Conservation (phyloP, 2,888 invertebrate genomes). For the Ophion obscuratus region DNA sequence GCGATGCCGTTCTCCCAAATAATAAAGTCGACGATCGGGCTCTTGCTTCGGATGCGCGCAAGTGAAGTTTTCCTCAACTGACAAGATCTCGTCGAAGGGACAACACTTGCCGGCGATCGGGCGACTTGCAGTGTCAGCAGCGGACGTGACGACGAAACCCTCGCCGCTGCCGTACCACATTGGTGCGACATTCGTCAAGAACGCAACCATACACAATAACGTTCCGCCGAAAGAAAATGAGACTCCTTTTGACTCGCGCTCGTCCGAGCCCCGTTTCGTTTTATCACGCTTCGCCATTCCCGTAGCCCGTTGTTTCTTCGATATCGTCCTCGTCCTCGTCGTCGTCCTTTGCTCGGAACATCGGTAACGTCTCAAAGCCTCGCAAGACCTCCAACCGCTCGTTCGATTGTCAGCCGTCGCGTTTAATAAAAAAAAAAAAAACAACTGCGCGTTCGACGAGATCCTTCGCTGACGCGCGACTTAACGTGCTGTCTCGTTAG, state of each 20-base stretch:
- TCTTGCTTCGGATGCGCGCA: constrained; percentile 44
- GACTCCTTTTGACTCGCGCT: background rate
- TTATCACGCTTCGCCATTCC: background rate
- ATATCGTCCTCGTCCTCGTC: background rate
- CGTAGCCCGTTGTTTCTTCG: background rate
- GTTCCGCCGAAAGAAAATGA: background rate
- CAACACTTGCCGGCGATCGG: constrained; percentile 68
- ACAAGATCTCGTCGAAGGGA: constrained; percentile 67
- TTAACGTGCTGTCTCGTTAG: background rate
- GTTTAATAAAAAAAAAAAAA: background rate
- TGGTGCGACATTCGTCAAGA: background rate
- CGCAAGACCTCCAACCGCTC: background rate
- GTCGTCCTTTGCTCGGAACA: background rate
- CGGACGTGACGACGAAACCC: background rate
- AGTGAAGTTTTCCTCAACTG: constrained; percentile 50
- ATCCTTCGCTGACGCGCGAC: background rate
- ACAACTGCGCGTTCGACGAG: background rate
- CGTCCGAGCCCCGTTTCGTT: background rate
- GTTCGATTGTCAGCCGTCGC: background rate
- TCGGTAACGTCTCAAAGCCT: background rate
- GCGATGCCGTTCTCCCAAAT: background rate
- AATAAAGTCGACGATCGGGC: constrained; percentile 24
- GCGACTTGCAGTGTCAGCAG: background rate
- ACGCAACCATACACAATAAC: background rate
- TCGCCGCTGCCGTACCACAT: background rate